Evolutionary conservation across 1,140 invertebrate species (phyloP).

Genomic region (Drosophila oshimai): DNA sequence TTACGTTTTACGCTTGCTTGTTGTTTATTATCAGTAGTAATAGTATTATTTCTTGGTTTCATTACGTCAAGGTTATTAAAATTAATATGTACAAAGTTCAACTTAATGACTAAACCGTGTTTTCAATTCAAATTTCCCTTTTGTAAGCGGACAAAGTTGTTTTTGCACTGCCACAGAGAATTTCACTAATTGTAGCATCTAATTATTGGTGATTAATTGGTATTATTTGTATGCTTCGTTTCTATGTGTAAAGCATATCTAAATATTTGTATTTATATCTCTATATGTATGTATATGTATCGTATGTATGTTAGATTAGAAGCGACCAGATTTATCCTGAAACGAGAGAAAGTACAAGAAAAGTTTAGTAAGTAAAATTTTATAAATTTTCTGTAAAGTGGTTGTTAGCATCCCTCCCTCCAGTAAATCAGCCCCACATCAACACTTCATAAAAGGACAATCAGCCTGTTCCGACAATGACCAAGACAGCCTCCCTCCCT

Average conservation of each 20-base stretch:
- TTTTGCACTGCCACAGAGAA: slow-evolving; percentile 46
- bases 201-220: slow-evolving; percentile 68
- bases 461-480: slow-evolving; percentile 40
- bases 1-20: slow-evolving; percentile 68
- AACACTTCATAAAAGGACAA: slow-evolving; percentile 68
- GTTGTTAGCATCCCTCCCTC: neutral
- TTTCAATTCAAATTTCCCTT: slow-evolving; percentile 20
- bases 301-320: slow-evolving; percentile 71
- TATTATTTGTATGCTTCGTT: slow-evolving; percentile 54
- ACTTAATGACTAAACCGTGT: slow-evolving; percentile 60
- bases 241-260: slow-evolving; percentile 55
- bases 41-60: slow-evolving; percentile 47
- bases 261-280: slow-evolving; percentile 30
- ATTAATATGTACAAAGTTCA: slow-evolving; percentile 71
- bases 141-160: slow-evolving; percentile 10
- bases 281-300: slow-evolving; percentile 43
- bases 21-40: slow-evolving; percentile 27
- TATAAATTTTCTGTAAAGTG: neutral
- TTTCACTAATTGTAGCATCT: slow-evolving; percentile 72
- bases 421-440: slow-evolving; percentile 38
- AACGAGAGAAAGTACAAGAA: slow-evolving; percentile 5
- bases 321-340: slow-evolving; percentile 76
- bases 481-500: slow-evolving; percentile 2
- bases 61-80: slow-evolving; percentile 69
- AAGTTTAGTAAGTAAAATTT: neutral